Conservation (phyloP, 2,888 invertebrate genomes). For the Glaucopsyche alexis region DNA sequence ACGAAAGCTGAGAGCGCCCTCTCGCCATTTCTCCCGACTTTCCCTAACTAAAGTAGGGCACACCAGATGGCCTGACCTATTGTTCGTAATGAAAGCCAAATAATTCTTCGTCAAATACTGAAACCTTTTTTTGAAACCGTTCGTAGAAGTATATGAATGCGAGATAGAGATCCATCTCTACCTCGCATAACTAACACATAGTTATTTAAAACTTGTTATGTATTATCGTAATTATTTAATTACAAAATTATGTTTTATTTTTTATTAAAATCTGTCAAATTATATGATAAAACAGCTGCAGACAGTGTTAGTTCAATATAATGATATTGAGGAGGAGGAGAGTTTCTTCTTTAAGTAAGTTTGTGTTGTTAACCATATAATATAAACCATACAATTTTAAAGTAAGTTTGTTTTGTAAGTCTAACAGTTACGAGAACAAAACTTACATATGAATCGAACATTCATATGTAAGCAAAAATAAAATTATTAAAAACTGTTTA, state of each 20-base stretch:
- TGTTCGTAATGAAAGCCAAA: conserved; percentile 57
- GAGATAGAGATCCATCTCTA: not conserved
- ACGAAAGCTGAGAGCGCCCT: conserved; percentile 78
- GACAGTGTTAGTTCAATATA: not conserved
- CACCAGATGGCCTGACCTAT: conserved; percentile 71
- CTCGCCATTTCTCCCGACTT: conserved; percentile 79
- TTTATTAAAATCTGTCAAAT: not conserved
- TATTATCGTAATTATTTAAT: too few species aligned
- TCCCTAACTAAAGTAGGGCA: conserved; percentile 75
- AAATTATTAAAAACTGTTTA: not conserved
- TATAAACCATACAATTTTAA: not conserved
- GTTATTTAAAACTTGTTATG: too few species aligned
- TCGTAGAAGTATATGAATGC: not conserved
- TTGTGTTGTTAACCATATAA: not conserved
- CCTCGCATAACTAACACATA: too few species aligned
- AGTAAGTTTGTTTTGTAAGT: too few species aligned
- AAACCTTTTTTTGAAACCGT: not conserved
- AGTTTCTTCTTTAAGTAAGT: not conserved
- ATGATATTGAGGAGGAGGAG: not conserved
- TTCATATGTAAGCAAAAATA: not conserved
- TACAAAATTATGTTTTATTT: too few species aligned
- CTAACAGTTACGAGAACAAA: too few species aligned
- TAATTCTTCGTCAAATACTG: conserved; percentile 29
- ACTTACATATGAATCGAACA: too few species aligned
- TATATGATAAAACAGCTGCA: not conserved